These are phyloP conservation scores for Meriones psammophilus DNA, from an alignment of 2,797 vertebrate species.

Conservation along the genomic window DNA sequence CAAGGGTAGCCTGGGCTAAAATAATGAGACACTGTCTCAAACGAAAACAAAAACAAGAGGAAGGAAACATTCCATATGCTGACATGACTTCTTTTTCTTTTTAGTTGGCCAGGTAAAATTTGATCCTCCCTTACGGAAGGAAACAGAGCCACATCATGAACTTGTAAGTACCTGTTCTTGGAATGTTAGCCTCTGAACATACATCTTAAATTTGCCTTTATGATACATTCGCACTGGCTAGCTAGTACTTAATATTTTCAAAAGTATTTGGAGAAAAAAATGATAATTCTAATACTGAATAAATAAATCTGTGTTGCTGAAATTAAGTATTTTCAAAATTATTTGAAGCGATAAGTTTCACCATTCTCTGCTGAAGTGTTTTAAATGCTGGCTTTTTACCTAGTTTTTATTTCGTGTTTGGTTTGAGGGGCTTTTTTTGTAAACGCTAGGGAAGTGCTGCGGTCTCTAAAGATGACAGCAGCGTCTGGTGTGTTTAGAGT, in stretches of 20 bases:
- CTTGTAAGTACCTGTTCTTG: slow-evolving; percentile 91
- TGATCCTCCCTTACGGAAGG: slow-evolving; percentile 96
- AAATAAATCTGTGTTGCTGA: slow-evolving; percentile 86
- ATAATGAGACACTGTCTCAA: background rate
- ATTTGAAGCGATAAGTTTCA: slow-evolving; percentile 68
- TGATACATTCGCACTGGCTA: slow-evolving; percentile 37
- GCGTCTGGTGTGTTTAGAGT: background rate
- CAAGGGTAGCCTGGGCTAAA: background rate
- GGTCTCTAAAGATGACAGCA: slow-evolving; percentile 42
- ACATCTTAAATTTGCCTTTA: slow-evolving; percentile 62
- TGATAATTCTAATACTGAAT: slow-evolving; percentile 72
- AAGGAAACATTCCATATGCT: background rate
- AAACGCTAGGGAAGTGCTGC: slow-evolving; percentile 36
- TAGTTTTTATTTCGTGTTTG: background rate
- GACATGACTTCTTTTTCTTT: slow-evolving; percentile 64
- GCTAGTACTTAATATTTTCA: slow-evolving; percentile 67
- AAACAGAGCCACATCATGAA: slow-evolving; percentile 97
- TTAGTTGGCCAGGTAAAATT: slow-evolving; percentile 98
- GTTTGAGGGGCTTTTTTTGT: slow-evolving; percentile 22
- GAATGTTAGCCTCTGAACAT: slow-evolving; percentile 61
- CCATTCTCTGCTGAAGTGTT: slow-evolving; percentile 51
- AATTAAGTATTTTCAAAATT: slow-evolving; percentile 75
- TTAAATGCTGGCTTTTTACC: slow-evolving; percentile 57
- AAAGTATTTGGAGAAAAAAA: slow-evolving; percentile 51
- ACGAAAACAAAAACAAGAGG: background rate